Evolutionary conservation across 2,113 vertebrate genomes (phyloP).

Genomic region (Astur gentilis): DNA sequence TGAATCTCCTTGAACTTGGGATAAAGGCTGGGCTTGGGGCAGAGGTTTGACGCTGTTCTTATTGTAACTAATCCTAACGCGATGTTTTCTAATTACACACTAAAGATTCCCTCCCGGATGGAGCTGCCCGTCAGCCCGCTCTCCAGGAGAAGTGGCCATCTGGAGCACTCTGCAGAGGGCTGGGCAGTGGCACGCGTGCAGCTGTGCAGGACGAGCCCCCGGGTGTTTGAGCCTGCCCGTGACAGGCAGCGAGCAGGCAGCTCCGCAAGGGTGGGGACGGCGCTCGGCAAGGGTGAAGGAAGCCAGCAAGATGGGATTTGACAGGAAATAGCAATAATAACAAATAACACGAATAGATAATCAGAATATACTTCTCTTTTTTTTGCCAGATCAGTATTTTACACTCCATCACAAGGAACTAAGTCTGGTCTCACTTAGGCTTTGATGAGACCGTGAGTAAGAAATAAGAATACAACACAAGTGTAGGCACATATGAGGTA

Average conservation of each 20-base stretch:
- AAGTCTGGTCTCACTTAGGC: background rate
- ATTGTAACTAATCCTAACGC: background rate
- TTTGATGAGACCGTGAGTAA: background rate
- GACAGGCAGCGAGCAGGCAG: background rate
- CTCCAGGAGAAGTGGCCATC: background rate
- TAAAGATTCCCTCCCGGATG: background rate
- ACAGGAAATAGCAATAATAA: background rate
- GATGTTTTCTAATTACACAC: background rate
- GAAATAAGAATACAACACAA: background rate
- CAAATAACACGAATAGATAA: background rate
- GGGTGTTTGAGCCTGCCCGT: slow-evolving; percentile 24
- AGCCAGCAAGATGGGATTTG: background rate
- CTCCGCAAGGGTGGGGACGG: background rate
- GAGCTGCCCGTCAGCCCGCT: slow-evolving; percentile 7
- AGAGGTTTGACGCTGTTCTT: background rate
- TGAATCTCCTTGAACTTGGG: background rate
- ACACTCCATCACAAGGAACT: background rate
- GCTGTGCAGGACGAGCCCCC: slow-evolving; percentile 31
- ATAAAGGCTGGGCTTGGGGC: background rate
- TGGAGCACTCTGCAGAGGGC: slow-evolving; percentile 24
- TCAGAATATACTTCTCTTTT: background rate
- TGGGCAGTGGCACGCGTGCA: slow-evolving; percentile 31
- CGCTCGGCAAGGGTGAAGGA: background rate
- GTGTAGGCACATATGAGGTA: background rate
- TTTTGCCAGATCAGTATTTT: background rate